phyloP scores from a whole-genome alignment of 2,797 vertebrate genomes.

The Triplophysa bombifrons region DNA sequence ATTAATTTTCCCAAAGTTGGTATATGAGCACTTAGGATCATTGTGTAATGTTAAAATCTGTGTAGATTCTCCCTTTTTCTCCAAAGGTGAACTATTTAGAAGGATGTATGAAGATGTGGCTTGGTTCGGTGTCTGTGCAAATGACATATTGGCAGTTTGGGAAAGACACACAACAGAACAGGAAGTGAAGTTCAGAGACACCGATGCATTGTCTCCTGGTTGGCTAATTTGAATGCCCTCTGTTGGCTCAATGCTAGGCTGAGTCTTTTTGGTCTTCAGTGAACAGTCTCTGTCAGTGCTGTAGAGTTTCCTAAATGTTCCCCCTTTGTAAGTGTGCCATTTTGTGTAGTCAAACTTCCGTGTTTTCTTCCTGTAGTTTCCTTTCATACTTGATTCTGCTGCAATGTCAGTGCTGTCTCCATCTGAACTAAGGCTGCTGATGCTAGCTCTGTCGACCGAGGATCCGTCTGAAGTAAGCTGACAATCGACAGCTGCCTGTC shows the following conservation, averaged over 20 bases:
- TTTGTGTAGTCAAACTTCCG: conserved; percentile 93
- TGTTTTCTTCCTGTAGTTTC: conserved; percentile 77
- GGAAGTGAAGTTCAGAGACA: conserved; percentile 39
- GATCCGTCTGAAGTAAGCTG: conserved; percentile 71
- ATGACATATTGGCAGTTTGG: conserved; percentile 2
- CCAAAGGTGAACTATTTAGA: conserved; percentile 22
- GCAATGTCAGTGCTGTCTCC: conserved; percentile 66
- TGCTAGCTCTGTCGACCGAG: conserved; percentile 67
- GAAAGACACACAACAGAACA: conserved; percentile 28
- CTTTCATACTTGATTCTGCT: conserved; percentile 71
- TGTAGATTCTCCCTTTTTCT: conserved; percentile 19
- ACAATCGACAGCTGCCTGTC: conserved; percentile 92
- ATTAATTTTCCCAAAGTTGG: conserved; percentile 43
- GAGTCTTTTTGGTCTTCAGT: conserved; percentile 68
- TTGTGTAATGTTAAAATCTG: conserved; percentile 28
- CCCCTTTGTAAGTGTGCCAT: conserved; percentile 94
- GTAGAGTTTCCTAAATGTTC: conserved; percentile 92
- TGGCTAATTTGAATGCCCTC: conserved; percentile 58
- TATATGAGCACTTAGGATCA: conserved; percentile 18
- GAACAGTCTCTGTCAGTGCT: conserved; percentile 70
- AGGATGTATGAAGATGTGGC: conserved; percentile 37
- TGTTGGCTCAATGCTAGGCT: conserved; percentile 59
- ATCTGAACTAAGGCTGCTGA: conserved; percentile 64
- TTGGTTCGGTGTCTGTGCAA: conserved; percentile 30
- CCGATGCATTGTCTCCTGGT: conserved; percentile 35